Percentiles rank a stretch among this genome's conserved stretches.
phyloP scores from a whole-genome alignment of 2,113 vertebrate species.

The Hippocampus abdominalis region DNA sequence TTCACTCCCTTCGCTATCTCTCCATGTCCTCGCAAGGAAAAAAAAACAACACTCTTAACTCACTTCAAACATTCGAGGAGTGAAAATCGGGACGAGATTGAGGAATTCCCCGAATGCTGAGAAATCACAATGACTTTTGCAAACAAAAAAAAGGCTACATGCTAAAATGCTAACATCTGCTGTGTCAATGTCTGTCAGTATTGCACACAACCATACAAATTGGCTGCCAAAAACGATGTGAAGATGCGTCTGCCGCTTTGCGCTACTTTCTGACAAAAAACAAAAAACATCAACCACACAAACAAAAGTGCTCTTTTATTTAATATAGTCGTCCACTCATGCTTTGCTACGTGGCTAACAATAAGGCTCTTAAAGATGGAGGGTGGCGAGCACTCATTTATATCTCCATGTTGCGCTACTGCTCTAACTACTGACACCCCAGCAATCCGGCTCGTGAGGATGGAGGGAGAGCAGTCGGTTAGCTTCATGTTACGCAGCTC shows the following conservation, averaged over 20 bases:
- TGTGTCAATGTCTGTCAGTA: slow-evolving; percentile 11
- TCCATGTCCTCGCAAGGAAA: slow-evolving; percentile 18
- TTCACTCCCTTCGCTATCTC: slow-evolving; percentile 51
- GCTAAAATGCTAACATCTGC: background rate
- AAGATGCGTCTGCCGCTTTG: slow-evolving; percentile 35
- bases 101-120: background rate
- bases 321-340: slow-evolving; percentile 23
- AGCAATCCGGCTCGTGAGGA: background rate
- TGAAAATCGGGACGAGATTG: slow-evolving; percentile 2
- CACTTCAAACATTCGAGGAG: background rate
- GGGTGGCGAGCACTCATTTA: background rate
- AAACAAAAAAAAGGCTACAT: slow-evolving; percentile 1
- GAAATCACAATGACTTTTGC: background rate
- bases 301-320: slow-evolving; percentile 32
- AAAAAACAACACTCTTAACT: slow-evolving; percentile 12
- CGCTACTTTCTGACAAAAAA: slow-evolving; percentile 12
- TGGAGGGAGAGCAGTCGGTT: too few relatives aligned
- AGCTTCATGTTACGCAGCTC: too few relatives aligned
- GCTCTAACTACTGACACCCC: background rate
- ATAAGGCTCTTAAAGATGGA: background rate
- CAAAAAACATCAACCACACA: slow-evolving; percentile 3
- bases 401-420: background rate
- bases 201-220: slow-evolving; percentile 21
- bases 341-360: background rate
- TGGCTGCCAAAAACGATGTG: slow-evolving; percentile 18